phyloP scores from a whole-genome alignment of 1,140 invertebrate genomes.

The Hyposmocoma kahamanoa region DNA sequence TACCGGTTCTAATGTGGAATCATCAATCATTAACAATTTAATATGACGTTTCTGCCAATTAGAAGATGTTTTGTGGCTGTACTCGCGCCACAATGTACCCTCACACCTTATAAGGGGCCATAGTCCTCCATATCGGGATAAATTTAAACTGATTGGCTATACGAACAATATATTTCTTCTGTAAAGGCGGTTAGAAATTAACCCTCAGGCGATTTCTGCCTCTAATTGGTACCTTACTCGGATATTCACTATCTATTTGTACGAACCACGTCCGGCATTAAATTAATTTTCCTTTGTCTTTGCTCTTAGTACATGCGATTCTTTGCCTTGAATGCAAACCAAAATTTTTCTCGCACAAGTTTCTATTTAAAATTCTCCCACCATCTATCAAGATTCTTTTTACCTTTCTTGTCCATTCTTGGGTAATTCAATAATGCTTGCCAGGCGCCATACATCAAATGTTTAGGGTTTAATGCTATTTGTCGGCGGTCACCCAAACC shows the following conservation, averaged over 20 bases:
- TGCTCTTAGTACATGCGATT: too few species aligned
- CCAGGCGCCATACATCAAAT: constrained; percentile 17
- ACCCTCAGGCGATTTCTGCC: constrained; percentile 25
- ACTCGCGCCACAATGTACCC: constrained; percentile 26
- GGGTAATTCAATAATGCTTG: constrained; percentile 12
- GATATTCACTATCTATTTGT: constrained; percentile 17
- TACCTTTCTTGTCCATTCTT: constrained; percentile 1
- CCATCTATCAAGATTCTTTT: not conserved
- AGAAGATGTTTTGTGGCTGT: constrained; percentile 28
- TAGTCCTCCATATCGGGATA: constrained; percentile 43
- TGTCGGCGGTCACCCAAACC: constrained; percentile 41
- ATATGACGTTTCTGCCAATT: constrained; percentile 41
- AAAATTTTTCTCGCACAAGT: too few species aligned
- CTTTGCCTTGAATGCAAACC: too few species aligned
- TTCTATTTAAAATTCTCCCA: too few species aligned
- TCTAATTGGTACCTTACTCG: constrained; percentile 55
- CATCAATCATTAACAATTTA: constrained; percentile 31
- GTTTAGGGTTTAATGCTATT: constrained; percentile 6
- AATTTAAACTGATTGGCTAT: constrained; percentile 59
- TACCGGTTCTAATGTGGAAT: not conserved
- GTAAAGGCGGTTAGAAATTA: constrained; percentile 29
- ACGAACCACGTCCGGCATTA: constrained; percentile 5
- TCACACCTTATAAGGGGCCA: constrained; percentile 34
- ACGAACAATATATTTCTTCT: constrained; percentile 44
- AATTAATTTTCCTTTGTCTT: too few species aligned